A percentile compares a stretch with the other conserved stretches of the same genome.
phyloP scores from a whole-genome alignment of 92 coral and sea anemone genomes.

The Palythoa heliodiscus region DNA sequence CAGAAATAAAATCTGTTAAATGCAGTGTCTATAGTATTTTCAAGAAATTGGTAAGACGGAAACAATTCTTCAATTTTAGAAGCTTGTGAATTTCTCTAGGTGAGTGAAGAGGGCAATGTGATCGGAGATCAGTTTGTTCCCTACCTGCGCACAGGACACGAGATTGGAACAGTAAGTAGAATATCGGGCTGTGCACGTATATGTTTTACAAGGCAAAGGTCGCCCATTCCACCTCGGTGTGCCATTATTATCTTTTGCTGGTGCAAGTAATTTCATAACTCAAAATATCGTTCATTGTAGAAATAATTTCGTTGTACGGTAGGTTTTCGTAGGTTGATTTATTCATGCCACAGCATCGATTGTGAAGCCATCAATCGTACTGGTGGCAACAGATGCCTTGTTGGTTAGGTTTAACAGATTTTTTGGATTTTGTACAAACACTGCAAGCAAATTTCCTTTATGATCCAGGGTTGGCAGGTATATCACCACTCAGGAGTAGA shows the following conservation, averaged over 20 bases:
- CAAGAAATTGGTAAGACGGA: not conserved
- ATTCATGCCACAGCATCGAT: too few relatives aligned
- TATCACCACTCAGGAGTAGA: slow-evolving; percentile 34
- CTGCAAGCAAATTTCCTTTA: slow-evolving; percentile 44
- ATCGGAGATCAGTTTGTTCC: slow-evolving; percentile 83
- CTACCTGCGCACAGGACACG: slow-evolving; percentile 86
- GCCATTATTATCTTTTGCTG: not conserved
- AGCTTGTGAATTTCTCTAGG: slow-evolving; percentile 43
- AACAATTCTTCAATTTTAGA: not conserved
- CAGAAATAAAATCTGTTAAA: too few relatives aligned
- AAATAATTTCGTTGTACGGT: too few relatives aligned
- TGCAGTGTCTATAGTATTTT: too few relatives aligned
- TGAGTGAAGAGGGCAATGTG: slow-evolving; percentile 72
- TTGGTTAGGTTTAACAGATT: not conserved
- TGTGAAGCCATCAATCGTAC: too few relatives aligned
- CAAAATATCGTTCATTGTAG: too few relatives aligned
- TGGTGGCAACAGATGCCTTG: too few relatives aligned
- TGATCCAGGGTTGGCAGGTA: slow-evolving; percentile 49
- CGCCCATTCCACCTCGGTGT: not conserved
- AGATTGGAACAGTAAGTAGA: slow-evolving; percentile 84
- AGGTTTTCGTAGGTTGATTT: too few relatives aligned
- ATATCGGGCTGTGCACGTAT: not conserved
- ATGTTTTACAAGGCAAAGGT: not conserved
- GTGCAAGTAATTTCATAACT: too few relatives aligned
- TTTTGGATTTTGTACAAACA: not conserved